Percentiles rank a stretch among this genome's conserved stretches.
Conservation (phyloP, 2,888 invertebrate genomes). For the Boloria selene region DNA sequence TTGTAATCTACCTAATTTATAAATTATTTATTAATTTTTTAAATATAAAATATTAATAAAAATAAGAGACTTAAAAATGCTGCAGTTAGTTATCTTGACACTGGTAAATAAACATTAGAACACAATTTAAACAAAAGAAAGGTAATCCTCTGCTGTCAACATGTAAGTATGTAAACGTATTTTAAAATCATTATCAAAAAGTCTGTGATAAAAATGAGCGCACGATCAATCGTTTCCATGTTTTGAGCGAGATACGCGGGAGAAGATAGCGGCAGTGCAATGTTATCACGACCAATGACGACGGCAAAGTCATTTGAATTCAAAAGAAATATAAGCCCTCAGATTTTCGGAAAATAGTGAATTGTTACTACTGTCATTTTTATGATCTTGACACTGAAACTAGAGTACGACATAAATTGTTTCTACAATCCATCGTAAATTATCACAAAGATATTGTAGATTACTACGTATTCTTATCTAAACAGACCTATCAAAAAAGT, state of each 20-base stretch:
- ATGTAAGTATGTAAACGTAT: slow-evolving; percentile 66
- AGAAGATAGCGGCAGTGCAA: slow-evolving; percentile 61
- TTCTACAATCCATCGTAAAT: slow-evolving; percentile 17
- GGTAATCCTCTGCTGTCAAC: slow-evolving; percentile 62
- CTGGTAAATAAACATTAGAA: slow-evolving; percentile 44
- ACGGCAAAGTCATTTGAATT: slow-evolving; percentile 61
- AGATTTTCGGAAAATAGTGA: slow-evolving; percentile 20
- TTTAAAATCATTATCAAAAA: slow-evolving; percentile 75
- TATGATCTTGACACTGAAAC: slow-evolving; percentile 22
- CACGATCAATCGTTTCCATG: slow-evolving; percentile 70
- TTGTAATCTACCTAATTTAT: no score
- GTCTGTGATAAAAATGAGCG: slow-evolving; percentile 63
- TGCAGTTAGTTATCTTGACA: slow-evolving; percentile 19
- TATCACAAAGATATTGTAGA: slow-evolving; percentile 22
- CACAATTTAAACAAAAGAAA: slow-evolving; percentile 41
- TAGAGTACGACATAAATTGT: neutral
- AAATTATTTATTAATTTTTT: no score
- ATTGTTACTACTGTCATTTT: slow-evolving; percentile 14
- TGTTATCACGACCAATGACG: slow-evolving; percentile 61
- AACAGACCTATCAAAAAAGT: slow-evolving; percentile 28
- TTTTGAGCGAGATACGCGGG: slow-evolving; percentile 58
- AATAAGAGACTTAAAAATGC: slow-evolving; percentile 10
- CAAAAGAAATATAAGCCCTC: slow-evolving; percentile 24
- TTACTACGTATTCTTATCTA: slow-evolving; percentile 29
- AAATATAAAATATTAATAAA: no score